Conservation (phyloP, 1,140 invertebrate species). For the Paraescarpia echinospica region DNA sequence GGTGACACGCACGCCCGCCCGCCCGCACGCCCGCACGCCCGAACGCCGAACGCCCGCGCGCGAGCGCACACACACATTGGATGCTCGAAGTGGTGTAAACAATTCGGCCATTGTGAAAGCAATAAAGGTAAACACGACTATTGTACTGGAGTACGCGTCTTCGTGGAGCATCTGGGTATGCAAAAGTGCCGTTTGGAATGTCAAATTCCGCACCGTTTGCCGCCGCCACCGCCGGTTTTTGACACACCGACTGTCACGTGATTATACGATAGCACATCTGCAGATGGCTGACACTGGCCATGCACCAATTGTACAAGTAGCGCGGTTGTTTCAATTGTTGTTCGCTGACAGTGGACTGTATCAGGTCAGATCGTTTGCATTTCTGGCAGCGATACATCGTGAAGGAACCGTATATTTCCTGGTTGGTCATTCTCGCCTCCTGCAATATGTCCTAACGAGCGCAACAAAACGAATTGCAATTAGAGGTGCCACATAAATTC, state of each 20-base stretch:
- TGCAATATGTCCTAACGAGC: not conserved
- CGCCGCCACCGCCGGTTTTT: too few species aligned
- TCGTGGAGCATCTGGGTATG: not conserved
- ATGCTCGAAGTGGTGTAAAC: not conserved
- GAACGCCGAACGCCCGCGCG: too few species aligned
- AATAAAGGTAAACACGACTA: not conserved
- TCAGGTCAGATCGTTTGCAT: not conserved
- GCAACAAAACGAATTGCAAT: not conserved
- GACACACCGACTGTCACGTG: not conserved
- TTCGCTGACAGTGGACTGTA: not conserved
- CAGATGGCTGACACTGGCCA: not conserved
- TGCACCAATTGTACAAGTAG: not conserved
- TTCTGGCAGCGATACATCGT: not conserved
- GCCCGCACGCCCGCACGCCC: too few species aligned
- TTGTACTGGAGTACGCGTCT: not conserved
- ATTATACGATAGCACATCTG: not conserved
- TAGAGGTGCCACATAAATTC: too few species aligned
- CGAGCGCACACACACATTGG: too few species aligned
- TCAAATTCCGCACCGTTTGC: not conserved
- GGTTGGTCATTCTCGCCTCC: not conserved
- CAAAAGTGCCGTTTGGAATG: not conserved
- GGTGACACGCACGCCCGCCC: not conserved
- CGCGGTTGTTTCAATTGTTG: not conserved
- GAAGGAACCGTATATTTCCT: not conserved
- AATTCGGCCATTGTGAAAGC: not conserved